phyloP scores from a whole-genome alignment of 53 echinoderm and acorn worm species.

The Holothuria leucospilota region DNA sequence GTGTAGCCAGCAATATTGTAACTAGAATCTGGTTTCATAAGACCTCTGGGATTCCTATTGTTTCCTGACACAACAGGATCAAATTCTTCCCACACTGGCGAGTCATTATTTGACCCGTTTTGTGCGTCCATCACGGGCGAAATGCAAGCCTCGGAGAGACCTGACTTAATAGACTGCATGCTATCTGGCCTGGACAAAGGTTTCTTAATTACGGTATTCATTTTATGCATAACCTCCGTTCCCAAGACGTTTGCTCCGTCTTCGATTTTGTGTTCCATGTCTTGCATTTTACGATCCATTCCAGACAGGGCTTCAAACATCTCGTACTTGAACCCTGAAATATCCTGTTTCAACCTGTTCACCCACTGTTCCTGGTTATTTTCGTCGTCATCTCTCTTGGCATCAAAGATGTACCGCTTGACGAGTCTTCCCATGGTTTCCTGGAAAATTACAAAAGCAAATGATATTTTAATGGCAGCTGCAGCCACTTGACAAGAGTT shows the following conservation, averaged over 20 bases:
- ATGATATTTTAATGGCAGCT: too few species aligned
- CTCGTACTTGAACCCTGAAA: conserved; percentile 99
- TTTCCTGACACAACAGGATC: conserved; percentile 71
- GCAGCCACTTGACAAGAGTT: too few species aligned
- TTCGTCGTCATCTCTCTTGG: conserved; percentile 92
- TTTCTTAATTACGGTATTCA: conserved; percentile 81
- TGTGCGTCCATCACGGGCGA: conserved; percentile 72
- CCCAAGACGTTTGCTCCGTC: conserved; percentile 73
- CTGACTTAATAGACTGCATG: conserved; percentile 95
- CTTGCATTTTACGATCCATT: conserved; percentile 95
- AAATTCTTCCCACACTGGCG: conserved; percentile 84
- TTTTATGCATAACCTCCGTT: conserved; percentile 90
- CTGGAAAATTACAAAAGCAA: conserved; percentile 50
- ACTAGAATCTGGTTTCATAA: conserved; percentile 78
- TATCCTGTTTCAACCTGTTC: conserved; percentile 92
- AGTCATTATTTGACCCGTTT: conserved; percentile 51
- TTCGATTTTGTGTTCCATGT: conserved; percentile 90
- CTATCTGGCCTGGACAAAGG: conserved; percentile 88
- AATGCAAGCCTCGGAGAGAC: conserved; percentile 74
- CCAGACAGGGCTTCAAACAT: conserved; percentile 99
- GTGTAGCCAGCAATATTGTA: conserved; percentile 89
- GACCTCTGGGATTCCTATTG: conserved; percentile 73
- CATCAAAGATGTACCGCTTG: conserved; percentile 96
- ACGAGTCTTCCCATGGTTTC: conserved; percentile 96
- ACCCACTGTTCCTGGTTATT: conserved; percentile 99